These are phyloP conservation scores for Yponomeuta sedellus DNA, from an alignment of 2,888 invertebrate species.

Conservation along the genomic window DNA sequence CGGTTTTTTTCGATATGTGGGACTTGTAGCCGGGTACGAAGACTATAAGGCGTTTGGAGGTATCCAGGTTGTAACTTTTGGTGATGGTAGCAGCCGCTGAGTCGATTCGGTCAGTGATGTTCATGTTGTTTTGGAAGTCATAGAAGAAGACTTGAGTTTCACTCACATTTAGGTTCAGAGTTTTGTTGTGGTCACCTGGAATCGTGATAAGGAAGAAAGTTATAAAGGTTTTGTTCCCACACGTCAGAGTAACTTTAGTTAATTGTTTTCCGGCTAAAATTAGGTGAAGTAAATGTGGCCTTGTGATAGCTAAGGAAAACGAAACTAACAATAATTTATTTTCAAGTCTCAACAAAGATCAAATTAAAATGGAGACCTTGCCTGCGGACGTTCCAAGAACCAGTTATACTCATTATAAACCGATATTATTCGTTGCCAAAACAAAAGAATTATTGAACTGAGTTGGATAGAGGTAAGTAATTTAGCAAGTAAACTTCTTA, in stretches of 20 bases:
- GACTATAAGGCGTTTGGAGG: conserved; percentile 46
- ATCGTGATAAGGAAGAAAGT: not conserved
- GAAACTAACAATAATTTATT: too few species aligned
- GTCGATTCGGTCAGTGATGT: conserved; percentile 38
- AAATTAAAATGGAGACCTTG: too few species aligned
- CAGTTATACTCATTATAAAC: too few species aligned
- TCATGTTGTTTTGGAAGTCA: conserved; percentile 42
- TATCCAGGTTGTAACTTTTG: conserved; percentile 38
- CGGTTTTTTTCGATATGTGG: conserved; percentile 52
- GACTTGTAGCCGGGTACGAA: conserved; percentile 63
- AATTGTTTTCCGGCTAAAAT: not conserved
- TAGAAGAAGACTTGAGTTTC: conserved; percentile 54
- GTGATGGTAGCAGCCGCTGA: conserved; percentile 51
- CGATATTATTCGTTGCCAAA: too few species aligned
- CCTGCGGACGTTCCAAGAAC: too few species aligned
- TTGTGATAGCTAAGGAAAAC: not conserved
- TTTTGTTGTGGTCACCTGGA: conserved; percentile 52
- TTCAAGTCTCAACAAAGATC: too few species aligned
- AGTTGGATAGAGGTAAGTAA: too few species aligned
- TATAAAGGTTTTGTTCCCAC: too few species aligned
- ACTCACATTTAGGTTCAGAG: conserved; percentile 47
- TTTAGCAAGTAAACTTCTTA: too few species aligned
- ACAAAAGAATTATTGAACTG: too few species aligned
- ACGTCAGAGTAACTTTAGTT: too few species aligned
- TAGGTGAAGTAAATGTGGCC: not conserved